Conservation (phyloP, 2,113 vertebrate species). For the Myrmecobius fasciatus region DNA sequence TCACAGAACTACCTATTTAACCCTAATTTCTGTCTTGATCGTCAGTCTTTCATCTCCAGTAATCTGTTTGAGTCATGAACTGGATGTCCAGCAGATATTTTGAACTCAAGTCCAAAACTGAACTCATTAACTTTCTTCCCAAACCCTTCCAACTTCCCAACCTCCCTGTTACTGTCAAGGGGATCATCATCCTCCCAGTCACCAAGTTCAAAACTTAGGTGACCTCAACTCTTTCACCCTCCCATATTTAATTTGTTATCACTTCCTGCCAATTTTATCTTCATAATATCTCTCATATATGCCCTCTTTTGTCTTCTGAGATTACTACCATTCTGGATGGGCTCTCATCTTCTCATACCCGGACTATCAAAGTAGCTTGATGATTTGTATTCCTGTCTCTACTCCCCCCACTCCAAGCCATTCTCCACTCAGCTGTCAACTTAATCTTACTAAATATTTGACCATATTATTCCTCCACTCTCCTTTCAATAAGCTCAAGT, state of each 20-base stretch:
- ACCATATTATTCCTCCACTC: neutral
- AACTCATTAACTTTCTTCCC: neutral
- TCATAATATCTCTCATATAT: neutral
- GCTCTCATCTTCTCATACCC: neutral
- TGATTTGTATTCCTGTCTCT: too few relatives aligned
- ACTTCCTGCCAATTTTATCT: neutral
- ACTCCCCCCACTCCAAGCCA: too few relatives aligned
- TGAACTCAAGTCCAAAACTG: neutral
- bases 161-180: neutral
- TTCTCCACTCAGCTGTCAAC: too few relatives aligned
- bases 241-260: neutral
- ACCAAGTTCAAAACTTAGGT: neutral
- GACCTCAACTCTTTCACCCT: neutral
- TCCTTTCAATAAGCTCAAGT: neutral
- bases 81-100: neutral
- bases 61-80: neutral
- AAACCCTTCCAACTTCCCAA: neutral
- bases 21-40: neutral
- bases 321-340: neutral
- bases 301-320: neutral
- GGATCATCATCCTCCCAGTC: neutral
- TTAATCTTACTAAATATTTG: neutral
- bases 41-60: neutral
- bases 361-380: neutral
- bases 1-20: neutral